These are phyloP conservation scores for Eciton burchellii DNA, from an alignment of 1,140 invertebrate species.

Conservation along the genomic window DNA sequence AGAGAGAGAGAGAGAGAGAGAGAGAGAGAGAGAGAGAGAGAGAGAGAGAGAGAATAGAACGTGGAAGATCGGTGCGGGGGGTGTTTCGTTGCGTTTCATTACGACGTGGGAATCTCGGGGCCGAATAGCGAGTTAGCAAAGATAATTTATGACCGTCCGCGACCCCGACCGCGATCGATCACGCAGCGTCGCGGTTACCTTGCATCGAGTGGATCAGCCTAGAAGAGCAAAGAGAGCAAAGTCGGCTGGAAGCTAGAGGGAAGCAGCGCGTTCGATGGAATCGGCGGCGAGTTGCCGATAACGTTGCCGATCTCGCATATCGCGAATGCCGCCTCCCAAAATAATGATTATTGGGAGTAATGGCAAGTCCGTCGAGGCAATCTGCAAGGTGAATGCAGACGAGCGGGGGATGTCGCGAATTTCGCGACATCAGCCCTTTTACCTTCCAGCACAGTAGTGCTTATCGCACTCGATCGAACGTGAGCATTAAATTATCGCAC, in stretches of 20 bases:
- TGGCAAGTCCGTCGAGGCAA: not conserved
- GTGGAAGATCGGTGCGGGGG: too few species aligned
- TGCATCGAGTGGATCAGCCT: slow-evolving; percentile 49
- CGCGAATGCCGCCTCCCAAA: not conserved
- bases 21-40: not conserved
- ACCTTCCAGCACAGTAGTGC: not conserved
- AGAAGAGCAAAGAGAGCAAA: not conserved
- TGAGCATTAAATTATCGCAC: slow-evolving; percentile 29
- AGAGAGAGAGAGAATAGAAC: not conserved
- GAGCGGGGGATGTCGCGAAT: too few species aligned
- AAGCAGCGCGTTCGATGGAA: not conserved
- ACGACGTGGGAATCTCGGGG: slow-evolving; percentile 70
- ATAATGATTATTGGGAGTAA: not conserved
- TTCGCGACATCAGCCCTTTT: slow-evolving; percentile 12
- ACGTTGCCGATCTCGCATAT: not conserved
- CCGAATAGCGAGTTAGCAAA: slow-evolving; percentile 66
- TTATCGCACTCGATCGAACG: not conserved
- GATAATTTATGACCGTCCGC: slow-evolving; percentile 73
- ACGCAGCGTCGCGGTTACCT: slow-evolving; percentile 59
- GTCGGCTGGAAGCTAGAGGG: not conserved
- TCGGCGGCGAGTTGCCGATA: not conserved
- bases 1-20: slow-evolving; percentile 48
- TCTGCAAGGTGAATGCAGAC: too few species aligned
- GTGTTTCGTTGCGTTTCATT: slow-evolving; percentile 69
- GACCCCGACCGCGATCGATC: slow-evolving; percentile 69